A percentile compares a stretch with the other conserved stretches of the same genome.
Evolutionary conservation across 2,888 invertebrate species (phyloP).

Genomic region (Ormyrus pomaceus): DNA sequence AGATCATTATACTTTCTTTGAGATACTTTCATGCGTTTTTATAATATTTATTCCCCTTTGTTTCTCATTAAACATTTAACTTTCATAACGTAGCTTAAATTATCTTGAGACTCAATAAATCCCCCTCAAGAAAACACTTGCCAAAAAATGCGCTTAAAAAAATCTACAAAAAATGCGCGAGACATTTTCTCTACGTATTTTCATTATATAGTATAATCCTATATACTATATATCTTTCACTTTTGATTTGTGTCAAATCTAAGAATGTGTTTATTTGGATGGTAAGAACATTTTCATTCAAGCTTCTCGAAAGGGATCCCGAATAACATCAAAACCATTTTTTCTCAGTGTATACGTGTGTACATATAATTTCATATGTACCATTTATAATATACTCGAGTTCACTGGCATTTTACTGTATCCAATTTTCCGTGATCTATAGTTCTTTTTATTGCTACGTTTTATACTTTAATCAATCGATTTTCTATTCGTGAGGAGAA

Average conservation of each 20-base stretch:
- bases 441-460: slow-evolving; percentile 57
- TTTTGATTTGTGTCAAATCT: background rate
- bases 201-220: slow-evolving; percentile 1
- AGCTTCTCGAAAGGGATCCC: slow-evolving; percentile 44
- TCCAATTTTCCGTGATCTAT: background rate
- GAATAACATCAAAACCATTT: slow-evolving; percentile 33
- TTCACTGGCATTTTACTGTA: background rate
- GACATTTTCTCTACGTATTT: slow-evolving; percentile 21
- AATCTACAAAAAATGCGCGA: slow-evolving; percentile 35
- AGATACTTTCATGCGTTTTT: slow-evolving; percentile 67
- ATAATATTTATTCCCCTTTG: slow-evolving; percentile 7
- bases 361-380: slow-evolving; percentile 22
- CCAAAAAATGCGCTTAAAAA: slow-evolving; percentile 41
- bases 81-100: slow-evolving; percentile 49
- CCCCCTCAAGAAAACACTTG: slow-evolving; percentile 35
- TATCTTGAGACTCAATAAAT: slow-evolving; percentile 36
- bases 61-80: slow-evolving; percentile 43
- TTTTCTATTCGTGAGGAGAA: slow-evolving; percentile 44
- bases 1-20: slow-evolving; percentile 63
- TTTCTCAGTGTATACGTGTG: slow-evolving; percentile 25
- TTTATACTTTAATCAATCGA: slow-evolving; percentile 26
- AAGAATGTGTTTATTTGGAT: background rate
- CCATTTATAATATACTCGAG: slow-evolving; percentile 14
- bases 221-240: background rate
- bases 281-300: slow-evolving; percentile 26